These are phyloP conservation scores for Micronisus gabar DNA, from an alignment of 2,113 vertebrate genomes.

Conservation along the genomic window DNA sequence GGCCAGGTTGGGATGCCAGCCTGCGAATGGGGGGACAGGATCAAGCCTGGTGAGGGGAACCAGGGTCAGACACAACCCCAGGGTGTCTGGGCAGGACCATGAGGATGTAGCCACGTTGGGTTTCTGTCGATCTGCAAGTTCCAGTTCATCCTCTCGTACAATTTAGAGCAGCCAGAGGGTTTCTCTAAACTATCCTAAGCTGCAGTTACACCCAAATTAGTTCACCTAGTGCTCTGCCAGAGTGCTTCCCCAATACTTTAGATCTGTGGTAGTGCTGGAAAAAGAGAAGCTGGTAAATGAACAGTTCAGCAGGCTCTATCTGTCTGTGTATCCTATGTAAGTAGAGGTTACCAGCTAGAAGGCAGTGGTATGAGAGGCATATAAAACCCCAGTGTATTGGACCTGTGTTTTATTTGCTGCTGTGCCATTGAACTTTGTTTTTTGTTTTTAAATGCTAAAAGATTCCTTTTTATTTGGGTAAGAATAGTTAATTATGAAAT, in stretches of 20 bases:
- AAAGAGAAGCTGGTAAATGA: neutral
- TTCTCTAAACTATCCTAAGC: neutral
- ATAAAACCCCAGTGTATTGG: neutral
- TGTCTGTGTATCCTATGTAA: neutral
- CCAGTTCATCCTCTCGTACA: neutral
- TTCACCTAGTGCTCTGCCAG: neutral
- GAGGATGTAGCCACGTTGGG: neutral
- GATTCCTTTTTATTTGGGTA: neutral
- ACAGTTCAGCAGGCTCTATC: neutral
- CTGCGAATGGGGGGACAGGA: neutral
- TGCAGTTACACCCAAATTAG: neutral
- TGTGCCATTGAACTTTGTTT: neutral
- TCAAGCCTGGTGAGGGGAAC: too few species aligned
- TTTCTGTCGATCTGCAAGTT: neutral
- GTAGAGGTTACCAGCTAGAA: neutral
- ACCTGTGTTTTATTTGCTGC: neutral
- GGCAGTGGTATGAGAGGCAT: neutral
- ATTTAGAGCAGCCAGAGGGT: neutral
- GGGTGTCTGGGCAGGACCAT: too few species aligned
- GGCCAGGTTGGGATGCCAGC: neutral
- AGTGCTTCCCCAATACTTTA: neutral
- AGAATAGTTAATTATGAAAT: neutral
- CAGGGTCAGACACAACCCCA: neutral
- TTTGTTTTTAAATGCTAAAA: neutral
- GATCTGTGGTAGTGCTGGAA: neutral